Evolutionary conservation across 2,113 vertebrate genomes (phyloP), one percentile per base, ranked within the genome.

Genomic region (Myiozetetes cayanensis): DNA sequence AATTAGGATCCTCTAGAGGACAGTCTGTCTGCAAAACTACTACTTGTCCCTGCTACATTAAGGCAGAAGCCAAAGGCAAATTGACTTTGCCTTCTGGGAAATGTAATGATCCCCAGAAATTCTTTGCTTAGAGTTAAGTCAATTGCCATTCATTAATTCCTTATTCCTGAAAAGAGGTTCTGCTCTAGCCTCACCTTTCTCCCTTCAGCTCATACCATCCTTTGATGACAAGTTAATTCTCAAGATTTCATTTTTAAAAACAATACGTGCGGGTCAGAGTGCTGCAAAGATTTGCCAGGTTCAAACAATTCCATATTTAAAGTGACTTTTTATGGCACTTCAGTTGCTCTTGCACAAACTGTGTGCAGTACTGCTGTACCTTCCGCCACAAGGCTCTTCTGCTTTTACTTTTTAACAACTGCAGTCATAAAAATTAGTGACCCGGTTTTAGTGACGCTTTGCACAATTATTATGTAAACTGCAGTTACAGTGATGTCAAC

Each of bases 11-110:
- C 92, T 96, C 77, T 67, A 85, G 86, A 92, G 95, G 55, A 94
- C 35, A 71, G 72, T 81, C 90, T 96, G 87, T 95, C 94, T 95
- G 85, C 56, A 96, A 94, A 97, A 97, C 94, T 87, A 96, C 59
- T 94, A 76, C 70, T 63, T 66, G 81, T 92, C 80, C 94, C 73
- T 47, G 82, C 49, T 92, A 94, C 88, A 94, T 94, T 94, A 97
- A 94, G 94, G 87, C 86, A 75, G 23, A 84, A 91, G 94, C 87
- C 91, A 95, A 83, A 96, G 91, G 90, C 91, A 96, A 75, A 88
- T 76, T 82, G 89, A 70, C 87, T 93, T 91, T 0, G 11, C 37
- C 96, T 97, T 97, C 76, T 94, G 96, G 96, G 97, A 97, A 97
- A 97, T 71, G 59, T 61, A 89, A 88, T 58, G 91, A 95, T 94